Evolutionary conservation across 2,113 vertebrate species (phyloP).

Genomic region (Tautogolabrus adspersus): DNA sequence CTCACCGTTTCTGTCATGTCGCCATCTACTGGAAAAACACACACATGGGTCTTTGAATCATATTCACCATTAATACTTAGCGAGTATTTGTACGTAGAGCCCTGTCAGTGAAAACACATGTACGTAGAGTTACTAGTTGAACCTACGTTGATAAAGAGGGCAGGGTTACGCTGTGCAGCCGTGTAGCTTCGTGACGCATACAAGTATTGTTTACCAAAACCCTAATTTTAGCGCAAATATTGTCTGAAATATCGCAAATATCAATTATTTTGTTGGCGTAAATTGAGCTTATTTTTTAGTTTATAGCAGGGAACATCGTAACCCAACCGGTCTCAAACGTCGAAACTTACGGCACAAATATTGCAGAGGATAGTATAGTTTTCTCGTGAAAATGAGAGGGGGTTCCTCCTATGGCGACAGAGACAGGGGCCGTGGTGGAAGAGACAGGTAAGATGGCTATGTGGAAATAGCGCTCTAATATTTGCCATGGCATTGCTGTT

Average conservation of each 20-base stretch:
- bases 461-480: background rate
- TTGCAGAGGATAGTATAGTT: background rate
- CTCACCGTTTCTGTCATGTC: background rate
- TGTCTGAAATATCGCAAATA: background rate
- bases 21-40: slow-evolving; percentile 16
- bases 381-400: slow-evolving; percentile 87
- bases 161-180: background rate
- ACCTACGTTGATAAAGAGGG: slow-evolving; percentile 40
- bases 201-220: background rate
- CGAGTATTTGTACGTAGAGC: background rate
- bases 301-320: background rate
- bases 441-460: slow-evolving; percentile 86
- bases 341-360: slow-evolving; percentile 3
- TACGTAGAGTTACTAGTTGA: slow-evolving; percentile 45
- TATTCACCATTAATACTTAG: slow-evolving; percentile 38
- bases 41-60: background rate
- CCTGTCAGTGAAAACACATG: accelerated
- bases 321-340: background rate
- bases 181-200: slow-evolving; percentile 52
- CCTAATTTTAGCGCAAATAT: background rate
- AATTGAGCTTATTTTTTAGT: background rate
- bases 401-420: slow-evolving; percentile 80
- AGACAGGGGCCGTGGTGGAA: slow-evolving; percentile 89
- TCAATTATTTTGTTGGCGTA: background rate
- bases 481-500: background rate